Evolutionary conservation across 2,888 invertebrate species (phyloP), one percentile per base, ranked within the genome.

Genomic region (Nemotelus nigrinus): DNA sequence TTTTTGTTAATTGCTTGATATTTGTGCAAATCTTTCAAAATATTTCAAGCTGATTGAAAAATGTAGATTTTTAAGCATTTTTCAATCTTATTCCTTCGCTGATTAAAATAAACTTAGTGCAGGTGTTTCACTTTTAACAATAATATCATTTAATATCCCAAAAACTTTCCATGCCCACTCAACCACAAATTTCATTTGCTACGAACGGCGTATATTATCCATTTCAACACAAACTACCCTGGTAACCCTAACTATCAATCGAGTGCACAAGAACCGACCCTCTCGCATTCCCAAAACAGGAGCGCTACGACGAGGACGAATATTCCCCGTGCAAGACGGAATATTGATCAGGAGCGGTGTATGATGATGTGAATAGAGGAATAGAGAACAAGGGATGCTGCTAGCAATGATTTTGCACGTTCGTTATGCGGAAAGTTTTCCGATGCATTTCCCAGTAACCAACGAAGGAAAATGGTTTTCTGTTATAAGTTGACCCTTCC

Each of bases 341-440:
- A 55, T 70, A 70, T 70, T 43, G 53, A 53, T 53, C 53, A 53
- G 25, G 25, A 25, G 70, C 70, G 70, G 55, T 55, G 25, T 25
- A 25, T 25, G 25, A 25, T 25, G 70, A 70, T 55, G 70, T n/a
- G 68, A 45, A 53, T 70, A 41, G 53, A 53, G 5, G 39, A 8
- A 67, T 67, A 47, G 3, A 48, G 25, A 48, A 55, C 70, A 70
- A 70, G 70, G 67, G 70, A 70, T 70, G 70, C 70, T 70, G 53
- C 70, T 39, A 43, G 41, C 7, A 3, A 39, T 43, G 50, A 53
- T 53, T 70, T 70, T 55, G 70, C 70, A 70, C 70, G 70, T 70
- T 70, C 8, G 67, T 50, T 47, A 5, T 55, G 43, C 3, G 55
- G 55, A 39, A n/a, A 50, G 10, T 39, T 43, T 8, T 7, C 41